phyloP scores from a whole-genome alignment of 2,797 vertebrate species.

The Gallinago nigripennis region DNA sequence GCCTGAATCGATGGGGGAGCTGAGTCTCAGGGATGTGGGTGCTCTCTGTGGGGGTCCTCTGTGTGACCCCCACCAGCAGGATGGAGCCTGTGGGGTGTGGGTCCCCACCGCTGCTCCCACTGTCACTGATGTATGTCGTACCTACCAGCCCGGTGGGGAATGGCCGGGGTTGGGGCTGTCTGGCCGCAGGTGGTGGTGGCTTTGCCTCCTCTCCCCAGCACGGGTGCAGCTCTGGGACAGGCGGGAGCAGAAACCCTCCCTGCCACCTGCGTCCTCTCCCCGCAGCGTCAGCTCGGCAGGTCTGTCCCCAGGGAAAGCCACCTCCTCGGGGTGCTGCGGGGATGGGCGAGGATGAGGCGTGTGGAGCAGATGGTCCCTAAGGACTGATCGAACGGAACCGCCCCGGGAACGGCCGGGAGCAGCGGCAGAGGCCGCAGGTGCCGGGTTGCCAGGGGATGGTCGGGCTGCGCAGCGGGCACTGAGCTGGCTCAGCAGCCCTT shows the following conservation, averaged over 20 bases:
- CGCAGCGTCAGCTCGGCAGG: not conserved
- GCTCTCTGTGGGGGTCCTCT: not conserved
- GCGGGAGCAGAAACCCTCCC: not conserved
- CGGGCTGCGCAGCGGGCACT: rapidly evolving
- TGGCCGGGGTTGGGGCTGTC: not conserved
- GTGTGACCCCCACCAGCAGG: not conserved
- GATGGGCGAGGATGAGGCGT: not conserved
- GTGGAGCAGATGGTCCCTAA: not conserved
- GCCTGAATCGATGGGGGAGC: not conserved
- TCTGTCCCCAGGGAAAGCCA: not conserved
- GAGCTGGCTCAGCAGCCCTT: not conserved
- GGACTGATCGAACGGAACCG: not conserved
- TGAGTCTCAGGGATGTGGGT: not conserved
- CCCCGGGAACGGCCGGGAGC: not conserved
- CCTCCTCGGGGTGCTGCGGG: not conserved
- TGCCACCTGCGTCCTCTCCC: not conserved
- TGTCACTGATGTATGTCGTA: rapidly evolving
- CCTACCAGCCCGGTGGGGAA: not conserved
- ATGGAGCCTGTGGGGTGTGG: rapidly evolving
- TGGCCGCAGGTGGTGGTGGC: rapidly evolving
- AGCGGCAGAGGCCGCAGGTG: not conserved
- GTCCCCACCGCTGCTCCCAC: not conserved
- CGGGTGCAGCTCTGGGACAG: not conserved
- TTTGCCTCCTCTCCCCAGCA: not conserved
- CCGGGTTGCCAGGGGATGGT: not conserved